phyloP scores from a whole-genome alignment of 2,888 invertebrate genomes.

The Ennomos erosarius region DNA sequence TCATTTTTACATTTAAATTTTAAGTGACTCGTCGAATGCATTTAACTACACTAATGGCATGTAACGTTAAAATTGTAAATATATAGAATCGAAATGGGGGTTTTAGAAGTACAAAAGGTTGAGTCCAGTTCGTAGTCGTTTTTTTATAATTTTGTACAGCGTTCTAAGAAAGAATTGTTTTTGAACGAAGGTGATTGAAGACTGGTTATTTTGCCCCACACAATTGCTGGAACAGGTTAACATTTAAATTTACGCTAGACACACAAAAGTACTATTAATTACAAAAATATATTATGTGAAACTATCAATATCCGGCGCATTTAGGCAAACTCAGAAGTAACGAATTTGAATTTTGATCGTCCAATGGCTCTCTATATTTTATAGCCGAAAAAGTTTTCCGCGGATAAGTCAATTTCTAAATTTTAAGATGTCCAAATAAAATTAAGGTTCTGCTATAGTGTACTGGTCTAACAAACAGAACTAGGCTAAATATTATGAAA shows the following conservation, averaged over 20 bases:
- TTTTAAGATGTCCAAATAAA: constrained; percentile 38
- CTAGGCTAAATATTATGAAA: not conserved
- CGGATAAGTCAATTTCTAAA: constrained; percentile 4
- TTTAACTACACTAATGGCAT: constrained; percentile 78
- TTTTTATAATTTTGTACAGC: not conserved
- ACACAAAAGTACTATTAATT: not conserved
- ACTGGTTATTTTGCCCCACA: constrained; percentile 5
- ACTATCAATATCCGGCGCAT: not conserved
- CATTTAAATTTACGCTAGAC: not conserved
- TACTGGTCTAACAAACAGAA: not conserved
- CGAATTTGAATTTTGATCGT: constrained; percentile 1
- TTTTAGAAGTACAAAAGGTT: constrained; percentile 58
- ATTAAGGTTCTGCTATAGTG: constrained; percentile 26
- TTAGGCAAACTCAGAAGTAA: not conserved
- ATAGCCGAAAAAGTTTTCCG: not conserved
- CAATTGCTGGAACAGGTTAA: not conserved
- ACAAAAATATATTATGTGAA: not conserved
- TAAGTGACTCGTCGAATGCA: constrained; percentile 55
- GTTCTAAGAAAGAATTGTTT: not conserved
- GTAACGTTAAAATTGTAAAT: constrained; percentile 63
- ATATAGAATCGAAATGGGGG: constrained; percentile 54
- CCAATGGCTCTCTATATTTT: constrained; percentile 13
- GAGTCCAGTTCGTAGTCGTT: constrained; percentile 3
- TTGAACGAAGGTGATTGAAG: constrained; percentile 1
- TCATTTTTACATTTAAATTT: constrained; percentile 39